Conservation (phyloP, 2,888 invertebrate species). For the Pristionchus entomophagus region DNA sequence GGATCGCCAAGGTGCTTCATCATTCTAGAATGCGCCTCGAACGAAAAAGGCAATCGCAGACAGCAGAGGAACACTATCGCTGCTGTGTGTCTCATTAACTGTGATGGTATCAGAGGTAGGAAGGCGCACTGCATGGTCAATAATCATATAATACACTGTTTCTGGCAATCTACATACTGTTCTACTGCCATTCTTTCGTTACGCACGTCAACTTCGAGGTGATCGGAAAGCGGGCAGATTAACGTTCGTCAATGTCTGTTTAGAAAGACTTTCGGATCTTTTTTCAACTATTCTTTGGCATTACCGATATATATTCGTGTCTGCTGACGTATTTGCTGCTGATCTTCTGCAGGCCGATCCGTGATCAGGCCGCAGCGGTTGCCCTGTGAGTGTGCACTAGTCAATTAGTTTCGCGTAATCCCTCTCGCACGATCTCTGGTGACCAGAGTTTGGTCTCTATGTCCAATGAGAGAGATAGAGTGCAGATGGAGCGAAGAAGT, state of each 20-base stretch:
- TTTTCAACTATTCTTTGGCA: not conserved
- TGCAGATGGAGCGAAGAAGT: too few species aligned
- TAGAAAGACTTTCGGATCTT: not conserved
- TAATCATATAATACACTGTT: too few species aligned
- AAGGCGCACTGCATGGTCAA: too few species aligned
- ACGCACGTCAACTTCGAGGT: not conserved
- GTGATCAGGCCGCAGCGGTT: not conserved
- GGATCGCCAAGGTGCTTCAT: not conserved
- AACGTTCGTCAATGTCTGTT: not conserved
- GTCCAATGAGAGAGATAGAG: too few species aligned
- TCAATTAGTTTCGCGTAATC: too few species aligned
- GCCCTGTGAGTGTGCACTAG: not conserved
- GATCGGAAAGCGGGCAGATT: too few species aligned
- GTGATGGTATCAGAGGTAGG: not conserved
- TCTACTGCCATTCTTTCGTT: not conserved
- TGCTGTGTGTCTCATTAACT: not conserved
- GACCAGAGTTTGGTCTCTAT: too few species aligned
- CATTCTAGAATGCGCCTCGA: too few species aligned
- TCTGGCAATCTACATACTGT: not conserved
- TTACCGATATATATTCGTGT: not conserved
- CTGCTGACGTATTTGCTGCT: not conserved
- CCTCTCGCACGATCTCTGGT: too few species aligned
- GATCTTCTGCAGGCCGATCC: not conserved
- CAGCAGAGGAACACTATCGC: not conserved
- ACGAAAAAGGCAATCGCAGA: not conserved